These are phyloP conservation scores for Pseudococcus longispinus DNA, from an alignment of 2,888 invertebrate species.

Conservation along the genomic window DNA sequence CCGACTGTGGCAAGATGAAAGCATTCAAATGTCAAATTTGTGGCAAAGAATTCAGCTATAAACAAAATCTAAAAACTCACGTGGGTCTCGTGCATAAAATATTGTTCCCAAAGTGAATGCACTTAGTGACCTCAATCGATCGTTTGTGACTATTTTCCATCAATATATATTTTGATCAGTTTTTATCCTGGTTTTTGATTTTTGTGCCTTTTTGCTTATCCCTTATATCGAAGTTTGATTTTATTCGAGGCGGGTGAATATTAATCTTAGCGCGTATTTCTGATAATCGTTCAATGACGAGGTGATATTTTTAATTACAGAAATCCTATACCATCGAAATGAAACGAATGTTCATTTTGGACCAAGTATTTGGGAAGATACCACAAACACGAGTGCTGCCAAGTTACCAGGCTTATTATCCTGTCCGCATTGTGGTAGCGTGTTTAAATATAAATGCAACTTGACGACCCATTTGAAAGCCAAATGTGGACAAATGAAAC, in stretches of 20 bases:
- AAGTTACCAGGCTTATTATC: not conserved
- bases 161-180: no score
- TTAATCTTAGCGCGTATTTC: not conserved
- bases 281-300: not conserved
- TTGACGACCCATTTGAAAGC: conserved; percentile 61
- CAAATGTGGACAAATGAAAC: conserved; percentile 64
- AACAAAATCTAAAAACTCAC: conserved; percentile 60
- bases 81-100: conserved; percentile 36
- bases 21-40: conserved; percentile 60
- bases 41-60: conserved; percentile 61
- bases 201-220: not conserved
- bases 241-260: not conserved
- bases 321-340: not conserved
- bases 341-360: not conserved
- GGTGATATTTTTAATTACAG: not conserved
- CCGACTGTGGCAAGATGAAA: conserved; percentile 45
- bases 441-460: conserved; percentile 59
- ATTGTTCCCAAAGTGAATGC: not conserved
- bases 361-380: no score
- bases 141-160: no score
- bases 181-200: not conserved
- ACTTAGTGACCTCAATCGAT: no score
- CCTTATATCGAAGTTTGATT: not conserved
- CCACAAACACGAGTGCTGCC: not conserved
- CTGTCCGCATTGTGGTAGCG: conserved; percentile 60